These are phyloP conservation scores for Yasuhikotakia modesta DNA, from an alignment of 2,797 vertebrate genomes.

Conservation along the genomic window DNA sequence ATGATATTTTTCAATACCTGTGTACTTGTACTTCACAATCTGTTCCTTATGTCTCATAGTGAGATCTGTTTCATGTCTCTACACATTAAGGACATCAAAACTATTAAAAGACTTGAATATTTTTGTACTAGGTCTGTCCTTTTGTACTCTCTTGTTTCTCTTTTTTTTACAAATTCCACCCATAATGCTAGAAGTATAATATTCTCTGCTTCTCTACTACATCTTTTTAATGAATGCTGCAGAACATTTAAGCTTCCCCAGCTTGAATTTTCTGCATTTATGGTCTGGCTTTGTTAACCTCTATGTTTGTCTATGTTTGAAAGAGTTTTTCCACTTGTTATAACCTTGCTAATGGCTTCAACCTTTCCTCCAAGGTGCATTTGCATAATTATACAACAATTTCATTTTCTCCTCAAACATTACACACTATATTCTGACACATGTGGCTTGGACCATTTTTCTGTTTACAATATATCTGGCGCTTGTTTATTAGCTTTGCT, in stretches of 20 bases:
- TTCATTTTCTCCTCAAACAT: conserved; percentile 6
- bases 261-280: conserved; percentile 51
- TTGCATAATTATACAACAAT: neutral
- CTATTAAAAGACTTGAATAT: neutral
- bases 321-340: conserved; percentile 7
- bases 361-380: conserved; percentile 8
- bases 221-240: conserved; percentile 65
- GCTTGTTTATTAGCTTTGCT: conserved; percentile 14
- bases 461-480: conserved; percentile 8
- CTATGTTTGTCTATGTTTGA: neutral
- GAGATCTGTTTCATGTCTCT: neutral
- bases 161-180: conserved; percentile 49
- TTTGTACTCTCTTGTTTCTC: conserved; percentile 31
- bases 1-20: no score
- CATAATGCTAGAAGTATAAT: conserved; percentile 51
- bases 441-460: neutral
- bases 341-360: conserved; percentile 38
- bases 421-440: conserved; percentile 2
- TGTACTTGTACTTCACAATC: neutral
- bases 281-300: conserved; percentile 48
- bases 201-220: conserved; percentile 19
- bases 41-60: neutral
- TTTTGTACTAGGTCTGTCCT: neutral
- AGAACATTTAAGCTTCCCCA: conserved; percentile 62
- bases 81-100: neutral